Percentiles rank a stretch among this genome's conserved stretches.
Conservation (phyloP, 53 echinoderm and acorn worm species). For the Arbacia lixula region DNA sequence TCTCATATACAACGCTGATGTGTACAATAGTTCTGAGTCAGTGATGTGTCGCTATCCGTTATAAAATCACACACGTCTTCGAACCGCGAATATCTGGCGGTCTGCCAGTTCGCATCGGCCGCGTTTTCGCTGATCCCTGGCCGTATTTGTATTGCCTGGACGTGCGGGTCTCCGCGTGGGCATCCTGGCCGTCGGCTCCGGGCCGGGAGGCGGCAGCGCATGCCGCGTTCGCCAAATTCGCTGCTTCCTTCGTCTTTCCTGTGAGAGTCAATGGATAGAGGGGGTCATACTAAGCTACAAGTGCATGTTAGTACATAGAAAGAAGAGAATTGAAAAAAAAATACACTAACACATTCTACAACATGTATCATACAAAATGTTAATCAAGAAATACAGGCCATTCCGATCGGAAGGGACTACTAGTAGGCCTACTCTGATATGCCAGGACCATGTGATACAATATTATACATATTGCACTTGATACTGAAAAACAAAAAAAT, state of each 20-base stretch:
- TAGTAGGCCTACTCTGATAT: too few species aligned
- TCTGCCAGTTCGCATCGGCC: conserved; percentile 25
- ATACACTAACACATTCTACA: too few species aligned
- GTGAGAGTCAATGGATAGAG: background rate
- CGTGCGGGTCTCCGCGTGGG: background rate
- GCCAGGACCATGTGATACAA: too few species aligned
- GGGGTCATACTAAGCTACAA: background rate
- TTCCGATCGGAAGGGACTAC: too few species aligned
- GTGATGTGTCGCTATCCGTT: too few species aligned
- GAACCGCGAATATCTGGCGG: conserved; percentile 50
- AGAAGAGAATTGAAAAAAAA: too few species aligned
- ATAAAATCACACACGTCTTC: conserved; percentile 31
- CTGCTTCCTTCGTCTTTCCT: conserved; percentile 26
- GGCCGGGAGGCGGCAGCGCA: conserved; percentile 21
- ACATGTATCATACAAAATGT: too few species aligned
- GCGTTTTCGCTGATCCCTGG: conserved; percentile 29
- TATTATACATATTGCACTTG: too few species aligned
- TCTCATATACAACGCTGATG: too few species aligned
- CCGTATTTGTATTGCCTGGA: conserved; percentile 21
- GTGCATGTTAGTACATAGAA: background rate
- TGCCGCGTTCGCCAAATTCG: conserved; percentile 19
- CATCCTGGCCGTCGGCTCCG: conserved; percentile 50
- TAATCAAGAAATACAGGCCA: too few species aligned
- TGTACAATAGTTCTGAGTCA: too few species aligned
- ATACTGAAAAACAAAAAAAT: too few species aligned